Conservation (phyloP, 2,888 invertebrate species). For the Flabesymbios commensalis region DNA sequence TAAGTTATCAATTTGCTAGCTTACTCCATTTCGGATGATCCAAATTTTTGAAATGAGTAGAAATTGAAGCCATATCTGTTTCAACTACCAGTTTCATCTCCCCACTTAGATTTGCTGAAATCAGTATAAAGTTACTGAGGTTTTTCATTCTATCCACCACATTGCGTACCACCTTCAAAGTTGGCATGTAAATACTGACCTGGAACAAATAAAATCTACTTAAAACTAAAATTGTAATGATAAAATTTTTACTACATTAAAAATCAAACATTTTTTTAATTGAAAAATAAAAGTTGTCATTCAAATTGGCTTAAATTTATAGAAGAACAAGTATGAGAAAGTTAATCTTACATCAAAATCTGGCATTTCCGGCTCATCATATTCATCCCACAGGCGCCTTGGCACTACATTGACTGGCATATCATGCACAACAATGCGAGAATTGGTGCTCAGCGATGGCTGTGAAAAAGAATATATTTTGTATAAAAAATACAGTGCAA, state of each 20-base stretch:
- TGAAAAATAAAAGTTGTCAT: background rate
- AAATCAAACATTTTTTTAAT: background rate
- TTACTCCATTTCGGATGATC: slow-evolving; percentile 67
- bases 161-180: slow-evolving; percentile 75
- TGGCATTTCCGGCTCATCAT: slow-evolving; percentile 74
- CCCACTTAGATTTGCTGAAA: slow-evolving; percentile 76
- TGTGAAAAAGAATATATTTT: too few relatives aligned
- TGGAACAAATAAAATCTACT: slow-evolving; percentile 53
- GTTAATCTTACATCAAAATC: slow-evolving; percentile 78
- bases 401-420: slow-evolving; percentile 80
- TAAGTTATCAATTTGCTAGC: slow-evolving; percentile 18
- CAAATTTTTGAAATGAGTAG: slow-evolving; percentile 79
- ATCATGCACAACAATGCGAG: slow-evolving; percentile 78
- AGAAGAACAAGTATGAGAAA: background rate
- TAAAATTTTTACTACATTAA: background rate
- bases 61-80: slow-evolving; percentile 78
- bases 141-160: slow-evolving; percentile 84
- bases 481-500: too few relatives aligned
- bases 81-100: slow-evolving; percentile 71
- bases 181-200: slow-evolving; percentile 80
- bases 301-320: background rate
- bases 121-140: slow-evolving; percentile 73
- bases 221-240: background rate
- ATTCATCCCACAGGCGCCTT: slow-evolving; percentile 76
- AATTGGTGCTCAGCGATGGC: slow-evolving; percentile 70